A percentile compares a stretch with the other conserved stretches of the same genome.
Conservation (phyloP, 2,113 vertebrate species). For the Gnathonemus echidnorhynchus region DNA sequence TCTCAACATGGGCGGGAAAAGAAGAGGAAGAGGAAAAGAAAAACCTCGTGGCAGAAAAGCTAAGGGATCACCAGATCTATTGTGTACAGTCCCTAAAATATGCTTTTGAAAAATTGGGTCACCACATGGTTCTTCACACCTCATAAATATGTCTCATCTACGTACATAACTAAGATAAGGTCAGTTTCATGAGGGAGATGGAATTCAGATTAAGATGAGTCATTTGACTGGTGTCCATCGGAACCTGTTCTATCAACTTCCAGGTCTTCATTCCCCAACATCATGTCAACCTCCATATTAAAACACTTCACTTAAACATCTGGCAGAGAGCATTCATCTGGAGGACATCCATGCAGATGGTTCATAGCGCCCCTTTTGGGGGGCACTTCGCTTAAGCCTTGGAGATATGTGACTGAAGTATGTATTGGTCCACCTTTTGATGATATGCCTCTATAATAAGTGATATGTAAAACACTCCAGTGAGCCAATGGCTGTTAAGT, state of each 20-base stretch:
- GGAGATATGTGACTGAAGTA: background rate
- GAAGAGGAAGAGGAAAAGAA: background rate
- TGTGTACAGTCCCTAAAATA: background rate
- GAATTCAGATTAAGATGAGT: background rate
- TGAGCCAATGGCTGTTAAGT: no score
- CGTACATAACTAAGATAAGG: background rate
- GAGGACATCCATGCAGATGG: background rate
- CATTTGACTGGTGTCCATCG: background rate
- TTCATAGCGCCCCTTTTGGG: no score
- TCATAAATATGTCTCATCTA: background rate
- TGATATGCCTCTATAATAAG: background rate
- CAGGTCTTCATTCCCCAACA: background rate
- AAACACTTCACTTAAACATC: background rate
- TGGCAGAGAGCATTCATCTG: background rate
- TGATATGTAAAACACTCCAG: background rate
- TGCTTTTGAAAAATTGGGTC: constrained; percentile 4
- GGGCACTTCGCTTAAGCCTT: background rate
- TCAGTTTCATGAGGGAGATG: background rate
- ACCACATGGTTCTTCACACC: background rate
- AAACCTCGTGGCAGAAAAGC: background rate
- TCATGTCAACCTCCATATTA: background rate
- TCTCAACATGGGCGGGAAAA: background rate
- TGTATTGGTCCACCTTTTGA: background rate
- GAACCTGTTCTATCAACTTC: background rate
- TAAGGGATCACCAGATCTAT: background rate